These are phyloP conservation scores for Phyllostomus hastatus DNA, from an alignment of 2,113 vertebrate genomes.

Conservation along the genomic window DNA sequence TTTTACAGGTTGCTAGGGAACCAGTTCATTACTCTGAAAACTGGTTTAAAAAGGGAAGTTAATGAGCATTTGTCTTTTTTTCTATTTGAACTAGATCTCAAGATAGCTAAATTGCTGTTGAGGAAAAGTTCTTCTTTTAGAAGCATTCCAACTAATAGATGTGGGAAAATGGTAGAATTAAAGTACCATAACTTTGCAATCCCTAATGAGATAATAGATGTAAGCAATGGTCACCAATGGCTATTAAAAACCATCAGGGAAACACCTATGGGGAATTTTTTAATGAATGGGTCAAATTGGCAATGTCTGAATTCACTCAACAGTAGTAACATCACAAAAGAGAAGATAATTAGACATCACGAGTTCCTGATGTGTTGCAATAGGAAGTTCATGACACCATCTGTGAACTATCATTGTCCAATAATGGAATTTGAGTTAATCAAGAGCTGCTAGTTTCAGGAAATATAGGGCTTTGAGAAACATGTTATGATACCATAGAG, in stretches of 20 bases:
- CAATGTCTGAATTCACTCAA: not conserved
- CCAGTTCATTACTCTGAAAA: constrained; percentile 60
- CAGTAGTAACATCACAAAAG: not conserved
- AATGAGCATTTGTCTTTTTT: constrained; percentile 59
- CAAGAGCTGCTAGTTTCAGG: not conserved
- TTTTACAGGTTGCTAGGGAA: constrained; percentile 73
- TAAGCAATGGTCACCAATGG: not conserved
- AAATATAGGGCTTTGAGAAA: not conserved
- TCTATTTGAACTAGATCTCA: constrained; percentile 44
- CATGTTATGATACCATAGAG: not conserved
- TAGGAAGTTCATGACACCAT: not conserved
- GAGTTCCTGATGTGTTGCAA: not conserved
- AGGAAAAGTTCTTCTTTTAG: constrained; percentile 52
- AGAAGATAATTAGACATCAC: not conserved
- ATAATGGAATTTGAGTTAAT: not conserved
- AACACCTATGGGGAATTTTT: not conserved
- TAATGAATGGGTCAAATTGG: not conserved
- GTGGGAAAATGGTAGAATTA: not conserved
- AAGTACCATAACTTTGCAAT: not conserved
- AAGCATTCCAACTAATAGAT: constrained; percentile 27
- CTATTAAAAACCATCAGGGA: not conserved
- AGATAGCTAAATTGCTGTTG: constrained; percentile 51
- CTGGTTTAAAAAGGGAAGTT: constrained; percentile 68
- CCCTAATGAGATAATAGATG: not conserved
- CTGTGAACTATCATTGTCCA: not conserved